Evolutionary conservation across 2,797 vertebrate species (phyloP).

Genomic region (Thamnophis elegans): DNA sequence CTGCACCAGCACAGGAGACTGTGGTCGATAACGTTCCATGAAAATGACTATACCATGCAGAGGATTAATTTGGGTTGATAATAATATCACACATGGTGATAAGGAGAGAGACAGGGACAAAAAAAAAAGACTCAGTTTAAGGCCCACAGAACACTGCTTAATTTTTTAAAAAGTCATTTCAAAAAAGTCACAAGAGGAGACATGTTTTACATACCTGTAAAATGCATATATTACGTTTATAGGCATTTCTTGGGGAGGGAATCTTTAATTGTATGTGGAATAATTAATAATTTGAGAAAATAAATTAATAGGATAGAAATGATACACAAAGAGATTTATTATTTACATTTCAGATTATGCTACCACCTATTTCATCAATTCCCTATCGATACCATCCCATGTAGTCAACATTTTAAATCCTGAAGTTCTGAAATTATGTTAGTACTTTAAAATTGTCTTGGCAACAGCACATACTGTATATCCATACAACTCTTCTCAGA

Average conservation of each 20-base stretch:
- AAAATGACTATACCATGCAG: background rate
- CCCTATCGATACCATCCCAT: background rate
- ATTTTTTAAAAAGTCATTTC: background rate
- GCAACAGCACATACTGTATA: background rate
- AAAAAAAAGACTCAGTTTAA: background rate
- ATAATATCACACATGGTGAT: background rate
- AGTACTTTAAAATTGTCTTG: background rate
- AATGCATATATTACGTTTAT: background rate
- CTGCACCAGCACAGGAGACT: background rate
- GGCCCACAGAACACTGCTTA: background rate
- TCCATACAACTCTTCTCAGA: background rate
- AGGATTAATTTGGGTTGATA: background rate
- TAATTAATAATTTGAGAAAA: background rate
- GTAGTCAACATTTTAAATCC: background rate
- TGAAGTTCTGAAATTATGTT: slow-evolving; percentile 13
- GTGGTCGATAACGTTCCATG: background rate
- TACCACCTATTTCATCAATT: background rate
- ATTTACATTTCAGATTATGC: background rate
- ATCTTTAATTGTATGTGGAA: background rate
- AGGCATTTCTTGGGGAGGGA: background rate
- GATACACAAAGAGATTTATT: background rate
- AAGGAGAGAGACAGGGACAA: background rate
- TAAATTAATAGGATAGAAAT: background rate
- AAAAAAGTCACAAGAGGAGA: background rate
- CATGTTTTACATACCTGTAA: background rate